Evolutionary conservation across 2,797 vertebrate genomes (phyloP), one percentile per base, ranked within the genome.

Genomic region (Hirundo rustica): DNA sequence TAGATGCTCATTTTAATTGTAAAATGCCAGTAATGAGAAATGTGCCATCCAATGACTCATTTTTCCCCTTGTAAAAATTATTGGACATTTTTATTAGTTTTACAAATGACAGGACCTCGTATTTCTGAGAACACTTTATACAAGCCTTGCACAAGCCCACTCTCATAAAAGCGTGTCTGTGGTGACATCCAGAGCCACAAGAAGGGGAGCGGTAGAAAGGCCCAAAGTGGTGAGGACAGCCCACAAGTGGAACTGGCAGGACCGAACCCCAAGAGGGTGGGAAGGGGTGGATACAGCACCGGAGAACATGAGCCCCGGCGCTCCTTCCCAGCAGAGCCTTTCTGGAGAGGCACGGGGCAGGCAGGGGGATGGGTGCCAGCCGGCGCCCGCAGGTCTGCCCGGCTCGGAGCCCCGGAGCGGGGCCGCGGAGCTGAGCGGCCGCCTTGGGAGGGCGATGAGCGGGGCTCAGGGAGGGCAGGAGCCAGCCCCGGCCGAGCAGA

Each of bases 61-160:
- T 97, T 96, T 95, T 96, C 95, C 95, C 96, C 96, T 96, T 95
- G 95, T 96, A 96, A 97, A 97, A 96, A 93, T 96, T 88, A 94
- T 89, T 93, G 95, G 96, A 95, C 91, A 73, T 91, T 96, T 96
- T 95, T 95, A 95, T 96, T 96, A 96, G 95, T 96, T 97, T 94
- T 91, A 91, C 91, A 96, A 96, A 93, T 93, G 92, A 96, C 95
- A 95, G 93, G 94, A 93, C 95, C 95, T 94, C 87, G 73, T 93
- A 91, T 96, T 95, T 96, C 95, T 94, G 95, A 93, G 95, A 95
- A 95, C 92, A 85, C 95, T 96, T 96, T 92, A 94, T 92, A 92
- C 92, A 89, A 96, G 95, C 95, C 96, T 97, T 96, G 95, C 95
- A 93, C 94, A 97, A 96, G 96, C 92, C 96, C 95, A 91, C 93